Base-by-base conservation (phyloP, 1,140 invertebrate genomes). In the Spodoptera frugiperda region DNA sequence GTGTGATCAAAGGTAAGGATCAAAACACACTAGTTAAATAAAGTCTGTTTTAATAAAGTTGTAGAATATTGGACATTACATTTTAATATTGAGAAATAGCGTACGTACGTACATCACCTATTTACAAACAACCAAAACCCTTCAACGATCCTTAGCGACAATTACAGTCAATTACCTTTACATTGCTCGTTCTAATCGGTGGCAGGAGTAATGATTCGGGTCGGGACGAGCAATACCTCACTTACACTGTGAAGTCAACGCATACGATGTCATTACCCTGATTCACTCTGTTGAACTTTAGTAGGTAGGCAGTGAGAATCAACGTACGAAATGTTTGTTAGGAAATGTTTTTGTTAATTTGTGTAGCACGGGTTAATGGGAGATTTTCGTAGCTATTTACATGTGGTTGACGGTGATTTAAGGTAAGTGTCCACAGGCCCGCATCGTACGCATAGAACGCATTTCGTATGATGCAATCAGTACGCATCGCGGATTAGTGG, bases 131-230 rank as follows among this genome's bases (percentile, higher is more conserved):
- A 15, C 30, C 54, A 21, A 54, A 54, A 54, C 51, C 8, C 53
- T 54, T 21, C 11, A 54, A 54, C 12, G n/a, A 39, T 10, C 30
- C 9, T 44, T 39, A 61, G 57, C 57, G 57, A 17, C 33, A 61
- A 44, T 61, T 61, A 61, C n/a, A 44, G 30, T 61, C 57, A 61
- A 61, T 61, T 61, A 61, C 33, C 57, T 44, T 61, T 44, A 8
- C 57, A 61, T 61, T 61, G 33, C 57, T n/a, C n/a, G 57, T n/a
- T 44, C 33, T 17, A 59, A 61, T 39, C 30, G 15, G 33, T 15
- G 57, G 33, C 57, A 61, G 57, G 33, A 61, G 57, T 61, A 61
- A 61, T 61, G 57, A 39, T 19, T 61, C 57, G 57, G 57, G 57
- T 61, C 57, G 33, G 30, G 30, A 44, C 15, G 33, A 14, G 30